Evolutionary conservation across 2,888 invertebrate genomes (phyloP), one percentile per base, ranked within the genome.

Genomic region (Acronicta leporina): DNA sequence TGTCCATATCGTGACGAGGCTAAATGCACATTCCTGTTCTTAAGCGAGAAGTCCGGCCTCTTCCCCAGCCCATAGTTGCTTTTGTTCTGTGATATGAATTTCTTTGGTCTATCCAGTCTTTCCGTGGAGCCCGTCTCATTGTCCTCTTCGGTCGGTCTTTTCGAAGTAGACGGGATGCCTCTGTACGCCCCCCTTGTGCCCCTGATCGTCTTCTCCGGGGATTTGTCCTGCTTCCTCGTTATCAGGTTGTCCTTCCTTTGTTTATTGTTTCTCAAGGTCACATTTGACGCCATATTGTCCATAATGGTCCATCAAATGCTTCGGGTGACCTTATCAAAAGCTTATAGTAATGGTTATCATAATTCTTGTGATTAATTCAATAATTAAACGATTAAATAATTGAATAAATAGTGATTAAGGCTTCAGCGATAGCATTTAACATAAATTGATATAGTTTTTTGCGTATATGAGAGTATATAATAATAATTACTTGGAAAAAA

Each of bases 201-300:
- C 58, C 94, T 82, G 43, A 94, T 94, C 5, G 92, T 93, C 86
- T 95, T 95, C 83, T 95, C 95, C 1, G 95, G 95, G 54, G 93
- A 93, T 79, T 94, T 94, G 79, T 95, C 95, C 81, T 94, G 94
- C 76, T 95, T 95, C 77, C 95, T 85, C 35, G 95, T 92, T 14
- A 95, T 94, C 46, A 94, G 87, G 78, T 94, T 95, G 73, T 95
- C 95, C 79, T 95, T 95, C 77, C 95, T 87, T 77, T 92, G 91
- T 68, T 94, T 94, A 69, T 81, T 90, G 76, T 83, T 91, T 68
- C 94, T 84, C 72, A 93, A 74, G 55, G 90, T 85, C 73, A 91
- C 87, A 75, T 94, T 94, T 27, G 94, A 94, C 63, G 94, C 85
- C 90, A 93, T 90, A 85, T 92, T 94, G 84, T 95, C 94, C 94